phyloP scores from a whole-genome alignment of 2,888 invertebrate genomes.

The Calameuta idolon region DNA sequence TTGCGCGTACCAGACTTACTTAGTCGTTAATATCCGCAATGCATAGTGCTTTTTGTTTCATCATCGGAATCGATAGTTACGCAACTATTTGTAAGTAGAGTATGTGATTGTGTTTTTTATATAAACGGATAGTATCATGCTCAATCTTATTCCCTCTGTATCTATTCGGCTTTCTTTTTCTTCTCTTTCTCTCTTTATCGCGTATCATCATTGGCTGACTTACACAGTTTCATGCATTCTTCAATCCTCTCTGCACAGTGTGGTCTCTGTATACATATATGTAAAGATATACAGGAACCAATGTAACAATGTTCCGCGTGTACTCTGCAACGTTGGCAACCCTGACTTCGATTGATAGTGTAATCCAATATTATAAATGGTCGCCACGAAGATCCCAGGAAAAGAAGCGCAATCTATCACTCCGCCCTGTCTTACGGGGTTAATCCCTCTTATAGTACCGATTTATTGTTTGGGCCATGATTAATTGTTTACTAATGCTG shows the following conservation, averaged over 20 bases:
- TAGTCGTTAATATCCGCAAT: constrained; percentile 48
- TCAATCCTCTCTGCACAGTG: neutral
- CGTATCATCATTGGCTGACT: neutral
- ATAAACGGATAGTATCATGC: neutral
- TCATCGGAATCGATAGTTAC: neutral
- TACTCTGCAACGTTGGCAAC: constrained; percentile 5
- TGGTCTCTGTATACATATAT: no score
- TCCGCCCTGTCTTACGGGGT: constrained; percentile 39
- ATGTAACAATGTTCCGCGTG: neutral
- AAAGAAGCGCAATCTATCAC: constrained; percentile 51
- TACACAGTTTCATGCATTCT: neutral
- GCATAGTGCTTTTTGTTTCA: constrained; percentile 2
- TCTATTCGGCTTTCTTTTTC: neutral
- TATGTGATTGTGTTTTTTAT: neutral
- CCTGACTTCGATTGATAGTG: constrained; percentile 53
- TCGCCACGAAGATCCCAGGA: constrained; percentile 26
- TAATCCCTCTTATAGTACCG: constrained; percentile 51
- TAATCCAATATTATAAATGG: constrained; percentile 57
- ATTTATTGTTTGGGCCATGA: constrained; percentile 47
- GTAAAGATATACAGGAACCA: neutral
- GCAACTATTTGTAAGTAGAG: neutral
- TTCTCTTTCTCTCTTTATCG: neutral
- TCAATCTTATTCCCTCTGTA: neutral
- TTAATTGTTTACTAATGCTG: constrained; percentile 45
- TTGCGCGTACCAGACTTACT: constrained; percentile 46